Percentiles rank a stretch among this genome's conserved stretches.
These are phyloP conservation scores for Sturmia bella DNA, from an alignment of 2,888 invertebrate species.

Conservation along the genomic window DNA sequence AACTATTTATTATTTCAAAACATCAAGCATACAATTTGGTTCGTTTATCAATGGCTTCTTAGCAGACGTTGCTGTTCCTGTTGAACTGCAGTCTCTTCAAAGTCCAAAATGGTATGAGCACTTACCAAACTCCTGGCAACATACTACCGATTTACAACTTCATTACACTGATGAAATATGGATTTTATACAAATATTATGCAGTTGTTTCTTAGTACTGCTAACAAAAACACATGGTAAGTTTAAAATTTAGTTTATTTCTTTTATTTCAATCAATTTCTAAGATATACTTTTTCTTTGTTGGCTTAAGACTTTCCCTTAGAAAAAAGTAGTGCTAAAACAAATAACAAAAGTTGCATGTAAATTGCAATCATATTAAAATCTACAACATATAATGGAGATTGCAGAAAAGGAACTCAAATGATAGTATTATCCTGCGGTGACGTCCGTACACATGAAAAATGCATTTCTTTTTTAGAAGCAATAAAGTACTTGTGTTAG, in stretches of 20 bases:
- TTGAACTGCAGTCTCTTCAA: neutral
- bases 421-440: too few relatives aligned
- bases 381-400: too few relatives aligned
- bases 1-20: neutral
- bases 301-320: neutral
- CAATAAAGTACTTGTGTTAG: too few relatives aligned
- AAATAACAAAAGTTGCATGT: neutral
- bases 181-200: slow-evolving; percentile 78
- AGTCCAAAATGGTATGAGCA: neutral
- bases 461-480: too few relatives aligned
- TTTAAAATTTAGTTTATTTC: slow-evolving; percentile 41
- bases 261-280: neutral
- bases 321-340: neutral
- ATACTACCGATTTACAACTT: slow-evolving; percentile 51
- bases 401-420: too few relatives aligned
- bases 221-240: slow-evolving; percentile 80
- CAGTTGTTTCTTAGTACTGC: slow-evolving; percentile 77
- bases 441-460: too few relatives aligned
- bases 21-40: neutral
- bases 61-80: slow-evolving; percentile 24
- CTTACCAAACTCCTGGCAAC: slow-evolving; percentile 4
- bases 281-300: neutral
- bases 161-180: slow-evolving; percentile 77
- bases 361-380: too few relatives aligned
- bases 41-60: slow-evolving; percentile 17